phyloP scores from a whole-genome alignment of 23 tunicate genomes.

The Ciona savignyi region DNA sequence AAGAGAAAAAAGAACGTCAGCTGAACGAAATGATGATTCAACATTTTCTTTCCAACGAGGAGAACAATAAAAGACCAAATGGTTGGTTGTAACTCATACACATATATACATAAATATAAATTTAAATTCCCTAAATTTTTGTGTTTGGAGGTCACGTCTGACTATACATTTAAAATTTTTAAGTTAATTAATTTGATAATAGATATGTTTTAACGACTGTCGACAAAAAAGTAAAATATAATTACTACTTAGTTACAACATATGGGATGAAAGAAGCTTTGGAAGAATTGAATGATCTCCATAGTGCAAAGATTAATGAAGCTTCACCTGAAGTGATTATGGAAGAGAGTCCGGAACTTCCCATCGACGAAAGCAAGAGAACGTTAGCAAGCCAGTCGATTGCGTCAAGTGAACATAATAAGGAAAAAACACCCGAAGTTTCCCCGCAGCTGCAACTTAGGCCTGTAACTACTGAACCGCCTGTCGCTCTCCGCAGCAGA shows the following conservation, averaged over 20 bases:
- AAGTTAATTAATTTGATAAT: no score
- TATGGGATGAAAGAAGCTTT: conserved; percentile 1
- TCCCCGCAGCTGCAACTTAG: not conserved
- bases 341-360: no score
- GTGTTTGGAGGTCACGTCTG: not conserved
- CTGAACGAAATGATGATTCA: conserved; percentile 4
- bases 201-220: no score
- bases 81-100: no score
- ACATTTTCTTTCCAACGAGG: not conserved
- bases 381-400: no score
- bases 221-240: no score
- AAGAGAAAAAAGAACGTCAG: conserved; percentile 11
- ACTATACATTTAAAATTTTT: no score
- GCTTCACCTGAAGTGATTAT: not conserved
- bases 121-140: not conserved
- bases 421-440: not conserved
- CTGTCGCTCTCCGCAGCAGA: not conserved
- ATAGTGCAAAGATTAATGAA: not conserved
- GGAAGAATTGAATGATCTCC: not conserved
- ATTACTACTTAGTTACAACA: not conserved
- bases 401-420: not conserved
- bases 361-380: no score
- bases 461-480: not conserved
- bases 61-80: no score
- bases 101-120: not conserved